These are phyloP conservation scores for Flexamia atlantica DNA, from an alignment of 2,888 invertebrate genomes.

Conservation along the genomic window DNA sequence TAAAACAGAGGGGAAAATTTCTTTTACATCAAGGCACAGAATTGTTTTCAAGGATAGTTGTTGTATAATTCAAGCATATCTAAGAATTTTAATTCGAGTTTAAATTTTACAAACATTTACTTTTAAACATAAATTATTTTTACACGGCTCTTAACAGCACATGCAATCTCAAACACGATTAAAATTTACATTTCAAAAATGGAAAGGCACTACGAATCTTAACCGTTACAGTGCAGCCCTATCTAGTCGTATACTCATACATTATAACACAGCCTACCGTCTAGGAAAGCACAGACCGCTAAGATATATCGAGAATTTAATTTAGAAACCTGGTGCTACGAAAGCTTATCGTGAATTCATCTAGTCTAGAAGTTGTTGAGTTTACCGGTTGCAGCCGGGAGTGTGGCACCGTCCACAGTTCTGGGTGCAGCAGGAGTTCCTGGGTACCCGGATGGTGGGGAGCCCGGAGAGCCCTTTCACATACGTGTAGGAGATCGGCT, in stretches of 20 bases:
- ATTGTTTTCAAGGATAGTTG: not conserved
- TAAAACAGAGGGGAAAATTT: not conserved
- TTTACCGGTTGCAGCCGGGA: slow-evolving; percentile 37
- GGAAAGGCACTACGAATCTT: slow-evolving; percentile 37
- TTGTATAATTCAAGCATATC: too few species aligned
- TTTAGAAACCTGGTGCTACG: slow-evolving; percentile 33
- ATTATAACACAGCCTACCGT: slow-evolving; percentile 36
- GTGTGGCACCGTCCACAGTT: slow-evolving; percentile 33
- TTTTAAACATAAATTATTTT: slow-evolving; percentile 5
- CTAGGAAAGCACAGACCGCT: slow-evolving; percentile 30
- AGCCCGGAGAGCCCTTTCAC: slow-evolving; percentile 89
- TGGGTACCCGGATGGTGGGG: slow-evolving; percentile 88
- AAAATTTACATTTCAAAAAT: not conserved
- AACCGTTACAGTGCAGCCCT: not conserved
- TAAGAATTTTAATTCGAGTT: not conserved
- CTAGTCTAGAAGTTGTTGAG: not conserved
- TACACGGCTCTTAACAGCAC: not conserved
- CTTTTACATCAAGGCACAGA: slow-evolving; percentile 15
- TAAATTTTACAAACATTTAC: not conserved
- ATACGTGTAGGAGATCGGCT: slow-evolving; percentile 89
- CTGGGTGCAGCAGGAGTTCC: slow-evolving; percentile 23
- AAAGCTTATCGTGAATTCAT: slow-evolving; percentile 29
- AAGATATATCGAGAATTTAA: not conserved
- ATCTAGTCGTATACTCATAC: slow-evolving; percentile 23
- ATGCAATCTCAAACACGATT: not conserved